phyloP scores from a whole-genome alignment of 2,113 vertebrate species.

The Coturnix japonica region DNA sequence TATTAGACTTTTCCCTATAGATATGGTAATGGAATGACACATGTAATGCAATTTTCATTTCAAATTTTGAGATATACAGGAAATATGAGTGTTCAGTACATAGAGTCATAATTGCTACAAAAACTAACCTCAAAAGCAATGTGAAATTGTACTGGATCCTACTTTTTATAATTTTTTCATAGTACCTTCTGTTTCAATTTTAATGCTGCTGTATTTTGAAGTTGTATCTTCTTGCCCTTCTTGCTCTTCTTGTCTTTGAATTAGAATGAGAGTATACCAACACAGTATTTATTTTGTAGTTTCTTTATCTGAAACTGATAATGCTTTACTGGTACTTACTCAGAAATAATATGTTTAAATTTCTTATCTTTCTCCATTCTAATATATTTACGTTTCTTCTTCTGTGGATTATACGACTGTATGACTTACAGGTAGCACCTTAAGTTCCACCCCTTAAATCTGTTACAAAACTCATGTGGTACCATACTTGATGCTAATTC shows the following conservation, averaged over 20 bases:
- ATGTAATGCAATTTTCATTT: not conserved
- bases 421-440: too few species aligned
- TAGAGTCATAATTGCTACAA: not conserved
- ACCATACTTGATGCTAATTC: not conserved
- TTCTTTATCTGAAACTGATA: not conserved
- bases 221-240: not conserved
- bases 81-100: not conserved
- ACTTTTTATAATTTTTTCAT: not conserved
- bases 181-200: not conserved
- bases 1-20: not conserved
- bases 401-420: not conserved
- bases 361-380: not conserved
- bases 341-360: not conserved
- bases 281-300: not conserved
- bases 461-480: not conserved
- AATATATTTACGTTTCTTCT: not conserved
- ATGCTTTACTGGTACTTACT: not conserved
- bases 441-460: not conserved
- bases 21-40: not conserved
- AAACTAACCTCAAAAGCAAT: not conserved
- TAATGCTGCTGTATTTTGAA: conserved; percentile 28
- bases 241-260: not conserved
- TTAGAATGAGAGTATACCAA: not conserved
- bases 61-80: not conserved
- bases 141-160: not conserved